These are phyloP conservation scores for Cyprinodon diabolis DNA, from an alignment of 2,797 vertebrate species.

Conservation along the genomic window DNA sequence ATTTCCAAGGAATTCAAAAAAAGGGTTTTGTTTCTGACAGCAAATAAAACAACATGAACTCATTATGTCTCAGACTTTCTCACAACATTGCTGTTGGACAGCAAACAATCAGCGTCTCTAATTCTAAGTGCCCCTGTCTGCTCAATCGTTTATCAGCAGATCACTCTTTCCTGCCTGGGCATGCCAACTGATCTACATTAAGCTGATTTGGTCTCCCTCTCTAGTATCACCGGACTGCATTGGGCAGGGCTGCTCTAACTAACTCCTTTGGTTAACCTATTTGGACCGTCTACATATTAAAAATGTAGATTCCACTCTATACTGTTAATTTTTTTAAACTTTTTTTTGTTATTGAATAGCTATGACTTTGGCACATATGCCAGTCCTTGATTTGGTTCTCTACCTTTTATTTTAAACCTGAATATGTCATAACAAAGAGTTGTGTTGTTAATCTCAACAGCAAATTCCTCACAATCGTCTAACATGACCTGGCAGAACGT, in stretches of 20 bases:
- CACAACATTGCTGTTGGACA: not conserved
- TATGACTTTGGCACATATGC: not conserved
- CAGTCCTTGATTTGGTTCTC: not conserved
- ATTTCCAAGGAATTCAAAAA: not conserved
- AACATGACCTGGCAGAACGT: constrained; percentile 17
- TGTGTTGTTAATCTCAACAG: constrained; percentile 17
- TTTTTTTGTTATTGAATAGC: not conserved
- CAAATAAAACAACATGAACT: not conserved
- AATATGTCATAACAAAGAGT: constrained; percentile 24
- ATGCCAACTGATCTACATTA: not conserved
- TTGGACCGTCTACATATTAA: not conserved
- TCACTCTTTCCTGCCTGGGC: not conserved
- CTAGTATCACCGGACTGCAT: not conserved
- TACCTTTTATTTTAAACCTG: constrained; percentile 5
- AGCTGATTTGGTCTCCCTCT: not conserved
- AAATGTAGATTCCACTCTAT: not conserved
- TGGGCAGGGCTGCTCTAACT: not conserved
- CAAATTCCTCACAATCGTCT: constrained; percentile 8
- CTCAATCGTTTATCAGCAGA: constrained; percentile 11
- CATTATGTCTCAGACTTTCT: constrained; percentile 1
- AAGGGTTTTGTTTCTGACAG: not conserved
- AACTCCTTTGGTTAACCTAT: not conserved
- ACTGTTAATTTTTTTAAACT: constrained; percentile 1
- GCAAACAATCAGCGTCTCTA: not conserved
- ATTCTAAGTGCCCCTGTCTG: not conserved